These are phyloP conservation scores for Echinops telfairi DNA, from an alignment of 2,113 vertebrate genomes.

Conservation along the genomic window DNA sequence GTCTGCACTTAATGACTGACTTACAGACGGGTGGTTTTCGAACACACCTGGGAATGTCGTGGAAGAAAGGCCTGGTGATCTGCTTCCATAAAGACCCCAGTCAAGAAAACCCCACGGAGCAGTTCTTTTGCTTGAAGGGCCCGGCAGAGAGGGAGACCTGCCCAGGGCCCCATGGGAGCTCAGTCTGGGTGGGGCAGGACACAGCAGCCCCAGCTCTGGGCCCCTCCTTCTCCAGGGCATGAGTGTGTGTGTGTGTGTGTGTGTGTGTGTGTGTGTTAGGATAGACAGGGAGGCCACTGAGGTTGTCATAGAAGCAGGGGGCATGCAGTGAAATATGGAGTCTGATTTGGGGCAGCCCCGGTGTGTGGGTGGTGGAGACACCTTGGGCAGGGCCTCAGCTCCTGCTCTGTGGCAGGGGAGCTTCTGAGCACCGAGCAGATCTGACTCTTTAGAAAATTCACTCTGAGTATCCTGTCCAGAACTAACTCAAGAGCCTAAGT, in stretches of 20 bases:
- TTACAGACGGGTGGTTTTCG: neutral
- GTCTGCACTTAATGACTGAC: neutral
- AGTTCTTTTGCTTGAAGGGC: neutral
- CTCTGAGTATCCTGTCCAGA: accelerated
- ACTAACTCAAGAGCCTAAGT: neutral
- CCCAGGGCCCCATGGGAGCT: accelerated
- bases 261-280: too few species aligned
- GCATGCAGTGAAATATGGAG: accelerated
- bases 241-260: too few species aligned
- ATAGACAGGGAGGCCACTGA: accelerated
- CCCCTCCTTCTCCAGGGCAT: too few species aligned
- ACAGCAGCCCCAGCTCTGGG: too few species aligned
- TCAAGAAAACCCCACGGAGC: neutral
- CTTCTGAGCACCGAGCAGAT: neutral
- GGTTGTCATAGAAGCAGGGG: neutral
- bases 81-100: neutral
- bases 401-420: neutral
- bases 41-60: neutral
- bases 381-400: neutral
- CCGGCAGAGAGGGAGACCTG: neutral
- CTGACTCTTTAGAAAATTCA: accelerated
- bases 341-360: too few species aligned
- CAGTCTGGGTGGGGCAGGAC: too few species aligned
- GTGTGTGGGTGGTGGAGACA: too few species aligned
- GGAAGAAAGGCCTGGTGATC: neutral